Evolutionary conservation across 2,888 invertebrate genomes (phyloP), one percentile per base, ranked within the genome.

Genomic region (Antheraea assamensis): DNA sequence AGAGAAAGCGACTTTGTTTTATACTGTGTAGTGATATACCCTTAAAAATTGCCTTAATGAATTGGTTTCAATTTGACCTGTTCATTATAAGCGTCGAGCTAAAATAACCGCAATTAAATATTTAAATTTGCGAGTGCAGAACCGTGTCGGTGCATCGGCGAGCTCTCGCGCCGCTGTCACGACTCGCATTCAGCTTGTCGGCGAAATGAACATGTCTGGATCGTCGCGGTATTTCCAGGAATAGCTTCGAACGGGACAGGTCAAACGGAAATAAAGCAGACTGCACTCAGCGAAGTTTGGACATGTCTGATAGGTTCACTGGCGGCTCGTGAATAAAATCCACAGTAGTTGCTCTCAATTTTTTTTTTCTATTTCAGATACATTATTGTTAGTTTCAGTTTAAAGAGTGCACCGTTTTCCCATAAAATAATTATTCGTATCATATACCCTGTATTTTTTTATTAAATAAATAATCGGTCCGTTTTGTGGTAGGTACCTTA

Each of bases 221-320:
- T 79, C 82, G 85, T 79, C 83, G 86, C 80, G 85, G 87, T 89
- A 87, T 89, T n/a, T 90, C 87, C 87, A 89, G 90, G 90, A 93
- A 92, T 90, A 91, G 89, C 88, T 83, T 90, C 89, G 89, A 91
- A 88, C 90, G 89, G 86, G 91, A 90, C 92, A 89, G 92, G 90
- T 93, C 93, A 89, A 92, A 92, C 92, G 92, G 92, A 93, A 93
- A 93, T 93, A 93, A 92, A 92, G 90, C 91, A 88, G 86, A 85
- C 90, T 91, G 91, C 90, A 91, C 91, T 92, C 91, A 89, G 85
- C 88, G 84, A 90, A 93, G 87, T 93, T 93, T 90, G 90, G 91
- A 92, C 93, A 90, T 90, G 91, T 91, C 92, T 90, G 90, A 91
- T 90, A 90, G 91, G 88, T 88, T 85, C 84, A 85, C 88, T 87